These are phyloP conservation scores for Drosophila nannoptera DNA, from an alignment of 1,140 invertebrate genomes.

Conservation along the genomic window DNA sequence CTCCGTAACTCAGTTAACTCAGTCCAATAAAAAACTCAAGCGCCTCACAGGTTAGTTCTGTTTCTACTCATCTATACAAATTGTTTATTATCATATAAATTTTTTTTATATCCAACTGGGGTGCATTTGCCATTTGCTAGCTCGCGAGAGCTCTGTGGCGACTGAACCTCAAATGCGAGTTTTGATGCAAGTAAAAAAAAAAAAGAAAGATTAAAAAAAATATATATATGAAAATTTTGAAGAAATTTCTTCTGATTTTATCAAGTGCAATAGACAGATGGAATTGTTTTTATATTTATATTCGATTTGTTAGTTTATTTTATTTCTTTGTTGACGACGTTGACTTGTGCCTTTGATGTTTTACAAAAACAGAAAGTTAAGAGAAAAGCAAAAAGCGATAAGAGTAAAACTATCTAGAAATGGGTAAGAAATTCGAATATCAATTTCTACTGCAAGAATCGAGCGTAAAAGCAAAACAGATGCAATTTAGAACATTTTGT, in stretches of 20 bases:
- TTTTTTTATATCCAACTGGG: conserved; percentile 41
- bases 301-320: conserved; percentile 59
- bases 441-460: conserved; percentile 18
- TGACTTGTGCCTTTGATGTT: conserved; percentile 79
- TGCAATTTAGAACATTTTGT: conserved; percentile 57
- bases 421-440: conserved; percentile 28
- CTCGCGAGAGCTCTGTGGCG: not conserved
- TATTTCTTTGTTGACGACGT: conserved; percentile 75
- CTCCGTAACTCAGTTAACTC: conserved; percentile 68
- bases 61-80: conserved; percentile 71
- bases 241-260: conserved; percentile 42
- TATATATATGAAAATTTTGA: conserved; percentile 38
- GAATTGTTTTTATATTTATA: not conserved
- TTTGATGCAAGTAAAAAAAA: conserved; percentile 36
- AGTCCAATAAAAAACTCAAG: conserved; percentile 61
- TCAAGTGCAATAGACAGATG: conserved; percentile 40
- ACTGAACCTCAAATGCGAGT: conserved; percentile 48
- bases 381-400: conserved; percentile 26
- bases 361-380: conserved; percentile 45
- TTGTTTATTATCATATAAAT: conserved; percentile 48
- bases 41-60: conserved; percentile 78
- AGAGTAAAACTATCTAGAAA: conserved; percentile 16
- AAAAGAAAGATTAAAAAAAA: conserved; percentile 34
- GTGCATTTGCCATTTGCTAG: conserved; percentile 27
- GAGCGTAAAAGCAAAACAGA: conserved; percentile 18